Evolutionary conservation across 1,140 invertebrate genomes (phyloP).

Genomic region (Pogonognathellus flavescens): DNA sequence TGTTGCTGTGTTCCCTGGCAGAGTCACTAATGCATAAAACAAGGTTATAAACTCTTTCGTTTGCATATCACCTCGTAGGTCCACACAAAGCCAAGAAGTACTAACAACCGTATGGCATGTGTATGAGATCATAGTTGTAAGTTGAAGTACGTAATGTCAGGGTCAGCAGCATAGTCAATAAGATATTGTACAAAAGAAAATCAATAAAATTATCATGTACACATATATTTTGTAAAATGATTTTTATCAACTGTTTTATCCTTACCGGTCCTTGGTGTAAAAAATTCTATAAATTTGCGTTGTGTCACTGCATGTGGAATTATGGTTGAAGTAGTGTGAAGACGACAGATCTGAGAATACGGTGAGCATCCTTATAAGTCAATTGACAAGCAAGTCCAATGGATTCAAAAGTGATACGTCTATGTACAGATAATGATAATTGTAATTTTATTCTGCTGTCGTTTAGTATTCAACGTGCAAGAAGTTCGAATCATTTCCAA

Average conservation of each 20-base stretch:
- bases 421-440: too few relatives aligned
- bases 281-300: too few relatives aligned
- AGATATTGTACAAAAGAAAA: not conserved
- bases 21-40: not conserved
- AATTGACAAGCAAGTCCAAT: too few relatives aligned
- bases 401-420: too few relatives aligned
- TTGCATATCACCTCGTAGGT: not conserved
- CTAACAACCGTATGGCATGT: not conserved
- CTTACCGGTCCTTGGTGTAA: too few relatives aligned
- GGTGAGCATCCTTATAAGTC: too few relatives aligned
- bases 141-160: slow-evolving; percentile 10
- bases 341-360: too few relatives aligned
- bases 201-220: slow-evolving; percentile 31
- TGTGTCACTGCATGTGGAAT: too few relatives aligned
- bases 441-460: not conserved
- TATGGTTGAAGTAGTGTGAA: too few relatives aligned
- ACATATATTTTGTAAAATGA: slow-evolving; percentile 26
- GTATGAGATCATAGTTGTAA: not conserved
- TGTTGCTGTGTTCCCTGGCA: not conserved
- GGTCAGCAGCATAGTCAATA: not conserved
- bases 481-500: not conserved
- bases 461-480: not conserved
- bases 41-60: slow-evolving; percentile 23
- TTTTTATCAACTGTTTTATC: slow-evolving; percentile 23
- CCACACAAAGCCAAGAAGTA: not conserved